These are phyloP conservation scores for Sinocyclocheilus anshuiensis DNA, from an alignment of 2,113 vertebrate species.

Conservation along the genomic window DNA sequence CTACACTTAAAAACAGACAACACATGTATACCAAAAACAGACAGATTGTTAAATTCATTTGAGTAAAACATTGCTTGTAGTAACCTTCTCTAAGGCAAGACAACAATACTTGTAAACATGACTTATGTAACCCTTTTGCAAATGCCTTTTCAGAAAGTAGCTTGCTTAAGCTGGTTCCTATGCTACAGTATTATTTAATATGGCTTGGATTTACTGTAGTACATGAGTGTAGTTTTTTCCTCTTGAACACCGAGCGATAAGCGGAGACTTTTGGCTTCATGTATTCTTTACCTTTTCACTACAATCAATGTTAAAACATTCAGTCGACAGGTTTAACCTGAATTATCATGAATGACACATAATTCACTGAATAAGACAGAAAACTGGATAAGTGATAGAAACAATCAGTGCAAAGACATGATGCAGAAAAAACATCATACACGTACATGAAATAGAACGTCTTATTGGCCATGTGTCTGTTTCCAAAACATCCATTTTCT, in stretches of 20 bases:
- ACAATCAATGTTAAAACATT: conserved; percentile 42
- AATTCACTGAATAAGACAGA: conserved; percentile 11
- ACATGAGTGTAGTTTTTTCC: neutral
- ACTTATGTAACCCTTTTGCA: neutral
- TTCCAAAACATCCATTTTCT: conserved; percentile 2
- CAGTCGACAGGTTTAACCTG: conserved; percentile 20
- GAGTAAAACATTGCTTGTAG: conserved; percentile 31
- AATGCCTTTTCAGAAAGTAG: neutral
- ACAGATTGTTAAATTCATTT: conserved; percentile 1
- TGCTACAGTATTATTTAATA: conserved; percentile 1
- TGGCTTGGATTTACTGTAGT: conserved; percentile 8
- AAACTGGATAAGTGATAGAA: conserved; percentile 8
- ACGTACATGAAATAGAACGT: neutral
- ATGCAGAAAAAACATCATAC: conserved; percentile 1
- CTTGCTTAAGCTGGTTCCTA: conserved; percentile 1
- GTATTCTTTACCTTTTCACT: conserved; percentile 19
- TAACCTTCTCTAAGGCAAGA: conserved; percentile 11
- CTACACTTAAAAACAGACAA: conserved; percentile 16
- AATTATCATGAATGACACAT: conserved; percentile 19
- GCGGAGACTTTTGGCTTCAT: conserved; percentile 9
- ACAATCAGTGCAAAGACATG: conserved; percentile 33
- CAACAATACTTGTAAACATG: conserved; percentile 49
- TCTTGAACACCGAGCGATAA: conserved; percentile 22
- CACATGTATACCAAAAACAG: conserved; percentile 23
- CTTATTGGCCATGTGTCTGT: neutral